Evolutionary conservation across 2,113 vertebrate species (phyloP), one percentile per base, ranked within the genome.

Genomic region (Lagopus muta): DNA sequence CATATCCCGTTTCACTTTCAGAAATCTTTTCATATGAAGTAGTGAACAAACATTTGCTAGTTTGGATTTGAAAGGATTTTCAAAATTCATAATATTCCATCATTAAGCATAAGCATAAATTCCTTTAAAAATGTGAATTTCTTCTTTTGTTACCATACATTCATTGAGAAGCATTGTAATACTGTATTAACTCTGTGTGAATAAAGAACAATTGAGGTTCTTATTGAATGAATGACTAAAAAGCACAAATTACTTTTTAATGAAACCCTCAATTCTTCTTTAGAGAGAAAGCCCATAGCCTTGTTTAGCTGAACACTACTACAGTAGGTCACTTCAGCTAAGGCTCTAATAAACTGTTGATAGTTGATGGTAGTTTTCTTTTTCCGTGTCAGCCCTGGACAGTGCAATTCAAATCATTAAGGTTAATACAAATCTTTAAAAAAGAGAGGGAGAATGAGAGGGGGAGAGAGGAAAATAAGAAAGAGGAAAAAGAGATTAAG

Each of bases 161-260:
- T 97, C 97, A 97, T 97, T 98, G 97, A 96, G 95, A 96, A 97
- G 96, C 96, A 96, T 97, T 97, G 96, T 97, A 95, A 97, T 96
- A 97, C 95, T 97, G 97, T 97, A 97, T 97, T 97, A 97, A 96
- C 96, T 97, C 95, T 62, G 84, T 88, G 83, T 96, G 96, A 98
- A 98, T 97, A 97, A 97, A 97, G 96, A 97, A 96, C 95, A 97
- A 95, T 96, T 98, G 97, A 97, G 94, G 95, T 88, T 92, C 88
- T 82, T 42, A 36, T 95, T 97, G 95, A 98, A 97, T 97, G 96
- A 98, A 95, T 84, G 93, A 96, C 88, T 96, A 97, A 97, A 98
- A 97, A 97, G 96, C 95, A 97, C 96, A 98, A 98, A 97, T 98
- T 98, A 97, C 94, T 97, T 97, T 98, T 97, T 98, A 98, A 97